Evolutionary conservation across 2,888 invertebrate genomes (phyloP).

Genomic region (Pyrochroa serraticornis): DNA sequence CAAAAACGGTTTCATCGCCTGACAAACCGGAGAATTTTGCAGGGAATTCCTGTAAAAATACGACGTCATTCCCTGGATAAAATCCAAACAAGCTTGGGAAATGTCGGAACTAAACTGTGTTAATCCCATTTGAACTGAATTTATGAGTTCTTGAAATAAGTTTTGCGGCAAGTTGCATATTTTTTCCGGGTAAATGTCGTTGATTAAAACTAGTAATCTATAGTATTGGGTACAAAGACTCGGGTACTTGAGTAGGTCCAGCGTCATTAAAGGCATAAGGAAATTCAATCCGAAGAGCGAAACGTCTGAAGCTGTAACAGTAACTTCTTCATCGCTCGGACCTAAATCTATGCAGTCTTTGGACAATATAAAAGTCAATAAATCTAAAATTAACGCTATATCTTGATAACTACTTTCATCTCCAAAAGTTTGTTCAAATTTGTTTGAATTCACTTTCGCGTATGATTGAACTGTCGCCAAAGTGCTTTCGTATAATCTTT

Average conservation of each 20-base stretch:
- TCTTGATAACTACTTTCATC: conserved; percentile 80
- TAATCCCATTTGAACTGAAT: conserved; percentile 66
- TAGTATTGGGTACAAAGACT: conserved; percentile 68
- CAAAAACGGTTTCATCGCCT: conserved; percentile 54
- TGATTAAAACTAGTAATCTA: conserved; percentile 68
- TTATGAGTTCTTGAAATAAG: conserved; percentile 62
- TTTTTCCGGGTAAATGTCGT: conserved; percentile 71
- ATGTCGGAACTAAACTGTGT: conserved; percentile 66
- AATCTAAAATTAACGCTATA: conserved; percentile 78
- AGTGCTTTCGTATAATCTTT: conserved; percentile 71
- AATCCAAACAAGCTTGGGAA: conserved; percentile 64
- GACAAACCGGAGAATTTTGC: conserved; percentile 46
- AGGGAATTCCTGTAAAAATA: conserved; percentile 56
- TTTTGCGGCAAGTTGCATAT: conserved; percentile 60
- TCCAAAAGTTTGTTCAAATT: conserved; percentile 67
- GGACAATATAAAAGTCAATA: conserved; percentile 62
- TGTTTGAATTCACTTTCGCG: conserved; percentile 68
- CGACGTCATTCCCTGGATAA: conserved; percentile 62
- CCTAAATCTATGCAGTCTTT: conserved; percentile 57
- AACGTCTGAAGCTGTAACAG: conserved; percentile 64
- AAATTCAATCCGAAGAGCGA: conserved; percentile 73
- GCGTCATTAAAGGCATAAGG: conserved; percentile 75
- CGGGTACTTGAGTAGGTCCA: conserved; percentile 74
- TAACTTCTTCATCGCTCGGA: conserved; percentile 45
- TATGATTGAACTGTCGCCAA: conserved; percentile 74